Conservation (phyloP, 1,140 invertebrate genomes). For the Theocolax elegans region DNA sequence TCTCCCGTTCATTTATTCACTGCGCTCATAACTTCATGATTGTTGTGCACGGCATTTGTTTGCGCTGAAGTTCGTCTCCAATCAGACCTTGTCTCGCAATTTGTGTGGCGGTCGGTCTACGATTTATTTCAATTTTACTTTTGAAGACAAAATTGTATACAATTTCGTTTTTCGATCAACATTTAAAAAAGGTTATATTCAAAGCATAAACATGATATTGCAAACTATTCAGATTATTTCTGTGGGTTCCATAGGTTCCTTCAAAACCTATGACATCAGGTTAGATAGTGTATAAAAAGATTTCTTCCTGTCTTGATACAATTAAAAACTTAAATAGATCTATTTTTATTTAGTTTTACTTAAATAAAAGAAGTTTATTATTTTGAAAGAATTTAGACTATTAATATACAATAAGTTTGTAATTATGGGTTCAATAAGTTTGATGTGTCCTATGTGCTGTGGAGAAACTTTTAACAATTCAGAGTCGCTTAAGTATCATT, state of each 20-base stretch:
- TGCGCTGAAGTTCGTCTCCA: conserved; percentile 65
- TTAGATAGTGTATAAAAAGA: conserved; percentile 43
- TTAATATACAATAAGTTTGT: background rate
- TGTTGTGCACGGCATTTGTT: conserved; percentile 66
- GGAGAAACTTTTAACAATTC: conserved; percentile 71
- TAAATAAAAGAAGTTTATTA: background rate
- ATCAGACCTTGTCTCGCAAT: conserved; percentile 36
- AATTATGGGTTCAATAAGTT: conserved; percentile 67
- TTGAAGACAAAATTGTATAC: background rate
- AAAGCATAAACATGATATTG: conserved; percentile 34
- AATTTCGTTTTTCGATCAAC: background rate
- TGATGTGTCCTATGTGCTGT: conserved; percentile 75
- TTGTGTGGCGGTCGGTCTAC: conserved; percentile 18
- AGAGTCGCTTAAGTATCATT: conserved; percentile 71
- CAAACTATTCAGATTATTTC: conserved; percentile 5
- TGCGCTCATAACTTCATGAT: conserved; percentile 64
- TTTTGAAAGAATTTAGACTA: no score
- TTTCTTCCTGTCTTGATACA: no score
- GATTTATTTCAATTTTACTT: conserved; percentile 33
- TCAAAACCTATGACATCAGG: conserved; percentile 35
- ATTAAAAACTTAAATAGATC: background rate
- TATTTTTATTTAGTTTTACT: background rate
- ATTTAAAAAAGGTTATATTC: conserved; percentile 18
- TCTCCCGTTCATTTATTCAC: conserved; percentile 53
- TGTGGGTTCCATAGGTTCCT: background rate